Percentiles rank a stretch among this genome's conserved stretches.
phyloP scores from a whole-genome alignment of 2,797 vertebrate species.

The Sciaenops ocellatus region DNA sequence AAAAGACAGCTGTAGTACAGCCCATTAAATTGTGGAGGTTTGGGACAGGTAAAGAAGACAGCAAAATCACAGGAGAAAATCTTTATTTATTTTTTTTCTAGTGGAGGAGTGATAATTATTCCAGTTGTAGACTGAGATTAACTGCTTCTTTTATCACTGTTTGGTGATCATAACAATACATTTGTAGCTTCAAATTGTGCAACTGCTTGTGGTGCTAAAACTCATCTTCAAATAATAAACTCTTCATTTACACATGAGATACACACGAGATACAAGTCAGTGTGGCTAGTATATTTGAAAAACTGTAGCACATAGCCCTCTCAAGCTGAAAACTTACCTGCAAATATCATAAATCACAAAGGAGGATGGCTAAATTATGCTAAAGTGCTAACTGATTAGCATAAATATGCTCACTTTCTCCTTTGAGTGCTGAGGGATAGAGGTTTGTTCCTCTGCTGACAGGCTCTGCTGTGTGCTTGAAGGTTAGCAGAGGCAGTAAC shows the following conservation, averaged over 20 bases:
- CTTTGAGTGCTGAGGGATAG: slow-evolving; percentile 69
- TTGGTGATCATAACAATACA: neutral
- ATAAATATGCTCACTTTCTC: slow-evolving; percentile 81
- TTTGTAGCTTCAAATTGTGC: neutral
- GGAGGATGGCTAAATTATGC: slow-evolving; percentile 84
- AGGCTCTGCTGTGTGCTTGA: slow-evolving; percentile 88
- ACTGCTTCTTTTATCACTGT: neutral
- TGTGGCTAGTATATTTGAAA: slow-evolving; percentile 70
- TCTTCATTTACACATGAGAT: slow-evolving; percentile 42
- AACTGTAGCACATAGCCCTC: slow-evolving; percentile 67
- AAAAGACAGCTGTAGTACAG: slow-evolving; percentile 11
- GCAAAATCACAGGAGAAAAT: slow-evolving; percentile 11
- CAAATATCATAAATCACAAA: slow-evolving; percentile 80
- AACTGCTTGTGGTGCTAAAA: slow-evolving; percentile 14
- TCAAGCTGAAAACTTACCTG: slow-evolving; percentile 68
- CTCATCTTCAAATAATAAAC: slow-evolving; percentile 43
- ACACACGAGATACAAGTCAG: too few relatives aligned
- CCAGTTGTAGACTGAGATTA: neutral
- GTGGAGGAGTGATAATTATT: neutral
- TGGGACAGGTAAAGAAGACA: slow-evolving; percentile 58
- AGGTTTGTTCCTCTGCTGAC: slow-evolving; percentile 81
- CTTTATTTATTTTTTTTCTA: neutral
- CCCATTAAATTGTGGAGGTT: slow-evolving; percentile 26
- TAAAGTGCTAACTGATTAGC: slow-evolving; percentile 85
- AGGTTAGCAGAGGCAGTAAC: slow-evolving; percentile 92